phyloP scores from a whole-genome alignment of 2,888 invertebrate species.

The Trissolcus brochymenae region DNA sequence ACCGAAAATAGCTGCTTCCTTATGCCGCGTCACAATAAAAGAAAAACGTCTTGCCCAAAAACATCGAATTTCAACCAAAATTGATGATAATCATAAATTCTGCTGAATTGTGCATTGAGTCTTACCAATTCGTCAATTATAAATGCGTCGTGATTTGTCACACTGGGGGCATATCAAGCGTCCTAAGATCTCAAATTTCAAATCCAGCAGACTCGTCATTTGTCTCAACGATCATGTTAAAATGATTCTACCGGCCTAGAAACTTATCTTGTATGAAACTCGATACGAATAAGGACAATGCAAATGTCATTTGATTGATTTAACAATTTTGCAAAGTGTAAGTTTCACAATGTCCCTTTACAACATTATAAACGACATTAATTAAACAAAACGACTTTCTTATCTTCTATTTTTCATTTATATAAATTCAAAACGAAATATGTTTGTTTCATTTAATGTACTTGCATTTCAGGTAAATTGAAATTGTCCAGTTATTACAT shows the following conservation, averaged over 20 bases:
- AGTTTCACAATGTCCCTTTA: too few relatives aligned
- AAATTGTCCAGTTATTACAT: too few relatives aligned
- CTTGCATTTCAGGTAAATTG: too few relatives aligned
- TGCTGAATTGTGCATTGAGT: constrained; percentile 47
- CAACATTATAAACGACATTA: too few relatives aligned
- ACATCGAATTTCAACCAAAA: constrained; percentile 15
- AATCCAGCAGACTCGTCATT: constrained; percentile 26
- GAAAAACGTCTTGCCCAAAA: constrained; percentile 14
- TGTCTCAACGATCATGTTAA: constrained; percentile 20
- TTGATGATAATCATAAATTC: constrained; percentile 42
- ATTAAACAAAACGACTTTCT: neutral
- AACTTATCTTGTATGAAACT: constrained; percentile 37
- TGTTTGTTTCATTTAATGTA: too few relatives aligned
- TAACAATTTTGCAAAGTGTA: too few relatives aligned
- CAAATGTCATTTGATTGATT: too few relatives aligned
- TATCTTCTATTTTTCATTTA: too few relatives aligned
- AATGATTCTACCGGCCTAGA: constrained; percentile 12
- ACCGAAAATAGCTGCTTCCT: constrained; percentile 43
- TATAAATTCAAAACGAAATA: too few relatives aligned
- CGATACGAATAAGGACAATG: constrained; percentile 20
- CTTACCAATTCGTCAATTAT: constrained; percentile 44
- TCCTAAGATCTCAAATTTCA: constrained; percentile 35
- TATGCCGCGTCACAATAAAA: constrained; percentile 33
- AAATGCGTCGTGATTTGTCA: constrained; percentile 47
- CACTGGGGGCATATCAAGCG: constrained; percentile 33